phyloP scores from a whole-genome alignment of 2,113 vertebrate genomes.

The Macaca mulatta region DNA sequence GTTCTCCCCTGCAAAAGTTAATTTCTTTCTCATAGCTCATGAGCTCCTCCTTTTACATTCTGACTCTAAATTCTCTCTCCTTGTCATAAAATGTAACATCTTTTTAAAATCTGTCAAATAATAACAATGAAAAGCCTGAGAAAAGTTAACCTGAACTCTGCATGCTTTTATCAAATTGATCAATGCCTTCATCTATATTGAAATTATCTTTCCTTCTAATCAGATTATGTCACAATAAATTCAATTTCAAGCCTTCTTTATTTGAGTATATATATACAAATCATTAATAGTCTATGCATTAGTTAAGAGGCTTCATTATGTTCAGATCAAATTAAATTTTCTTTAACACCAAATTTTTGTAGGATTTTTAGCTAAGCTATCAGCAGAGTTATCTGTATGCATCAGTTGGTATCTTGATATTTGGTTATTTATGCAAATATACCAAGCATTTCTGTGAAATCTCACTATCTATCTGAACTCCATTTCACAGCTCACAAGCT shows the following conservation, averaged over 20 bases:
- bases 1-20: not conserved
- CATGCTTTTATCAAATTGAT: constrained; percentile 13
- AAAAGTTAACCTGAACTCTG: constrained; percentile 17
- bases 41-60: not conserved
- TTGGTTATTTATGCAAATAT: constrained; percentile 33
- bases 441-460: constrained; percentile 10
- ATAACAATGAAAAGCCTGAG: not conserved
- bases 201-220: constrained; percentile 39
- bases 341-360: not conserved
- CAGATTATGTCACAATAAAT: constrained; percentile 43
- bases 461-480: constrained; percentile 23
- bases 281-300: not conserved
- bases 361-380: constrained; percentile 34
- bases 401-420: not conserved
- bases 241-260: constrained; percentile 42
- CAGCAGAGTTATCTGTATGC: constrained; percentile 10
- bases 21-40: not conserved
- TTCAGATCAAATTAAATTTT: constrained; percentile 33
- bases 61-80: not conserved
- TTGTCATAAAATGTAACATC: not conserved
- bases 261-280: not conserved
- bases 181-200: not conserved
- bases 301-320: not conserved
- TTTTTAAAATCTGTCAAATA: constrained; percentile 16
- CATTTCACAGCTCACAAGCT: constrained; percentile 52